Conservation (phyloP, 2,113 vertebrate genomes). For the Sebastes schlegelii region DNA sequence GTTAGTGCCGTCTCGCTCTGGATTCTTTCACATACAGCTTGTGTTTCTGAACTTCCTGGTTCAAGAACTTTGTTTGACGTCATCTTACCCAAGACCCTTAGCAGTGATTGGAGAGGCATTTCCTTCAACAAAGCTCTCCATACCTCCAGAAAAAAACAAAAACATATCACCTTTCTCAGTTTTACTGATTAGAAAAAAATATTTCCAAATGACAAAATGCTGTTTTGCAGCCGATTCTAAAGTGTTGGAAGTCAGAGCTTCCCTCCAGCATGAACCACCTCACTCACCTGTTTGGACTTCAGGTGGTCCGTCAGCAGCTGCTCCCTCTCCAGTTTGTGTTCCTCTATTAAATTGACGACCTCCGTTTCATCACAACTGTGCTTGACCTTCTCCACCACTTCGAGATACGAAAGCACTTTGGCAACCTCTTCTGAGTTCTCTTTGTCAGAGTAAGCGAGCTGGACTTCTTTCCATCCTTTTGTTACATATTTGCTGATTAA, state of each 20-base stretch:
- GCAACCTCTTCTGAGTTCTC: constrained; percentile 88
- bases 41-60: constrained; percentile 86
- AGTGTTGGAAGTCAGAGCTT: not conserved
- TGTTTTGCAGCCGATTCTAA: not conserved
- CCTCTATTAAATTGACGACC: constrained; percentile 92
- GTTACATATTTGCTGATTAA: constrained; percentile 94
- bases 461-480: constrained; percentile 96
- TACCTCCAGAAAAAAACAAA: constrained; percentile 77
- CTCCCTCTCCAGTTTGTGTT: constrained; percentile 90
- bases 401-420: constrained; percentile 90
- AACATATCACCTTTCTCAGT: not conserved
- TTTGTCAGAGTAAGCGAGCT: constrained; percentile 88
- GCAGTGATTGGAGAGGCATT: constrained; percentile 89
- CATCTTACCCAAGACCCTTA: constrained; percentile 92
- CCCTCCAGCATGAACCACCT: not conserved
- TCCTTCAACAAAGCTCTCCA: constrained; percentile 93
- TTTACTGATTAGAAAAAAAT: not conserved
- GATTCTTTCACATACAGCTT: constrained; percentile 90
- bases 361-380: constrained; percentile 91
- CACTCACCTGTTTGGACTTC: constrained; percentile 91
- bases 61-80: constrained; percentile 89
- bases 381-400: constrained; percentile 93
- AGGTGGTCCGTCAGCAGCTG: constrained; percentile 92
- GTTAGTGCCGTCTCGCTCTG: constrained; percentile 88
- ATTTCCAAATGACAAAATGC: not conserved